Conservation (phyloP, 2,113 vertebrate species). For the Poeciliopsis prolifica region DNA sequence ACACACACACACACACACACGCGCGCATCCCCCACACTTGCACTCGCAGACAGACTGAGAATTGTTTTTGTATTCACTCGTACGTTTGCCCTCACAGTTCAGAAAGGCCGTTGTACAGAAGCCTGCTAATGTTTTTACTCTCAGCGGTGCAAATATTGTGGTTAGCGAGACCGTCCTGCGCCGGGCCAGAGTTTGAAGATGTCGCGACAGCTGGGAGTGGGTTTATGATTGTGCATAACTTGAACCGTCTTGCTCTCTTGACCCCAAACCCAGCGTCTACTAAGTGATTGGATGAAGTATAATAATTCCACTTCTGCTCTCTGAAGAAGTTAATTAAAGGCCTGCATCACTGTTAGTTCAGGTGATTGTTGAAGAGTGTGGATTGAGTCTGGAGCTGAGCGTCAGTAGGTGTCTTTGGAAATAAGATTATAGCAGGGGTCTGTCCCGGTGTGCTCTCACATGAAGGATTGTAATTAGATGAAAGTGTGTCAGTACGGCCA, state of each 20-base stretch:
- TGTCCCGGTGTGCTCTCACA: background rate
- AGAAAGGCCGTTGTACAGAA: conserved; percentile 44
- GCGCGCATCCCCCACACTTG: background rate
- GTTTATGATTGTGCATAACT: conserved; percentile 63
- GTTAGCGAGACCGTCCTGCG: conserved; percentile 62
- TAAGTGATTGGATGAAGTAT: conserved; percentile 45
- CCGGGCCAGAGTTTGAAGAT: conserved; percentile 44
- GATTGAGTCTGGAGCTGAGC: conserved; percentile 11
- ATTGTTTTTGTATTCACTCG: conserved; percentile 31
- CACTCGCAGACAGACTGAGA: background rate
- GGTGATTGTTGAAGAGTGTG: conserved; percentile 31
- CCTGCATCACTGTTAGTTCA: conserved; percentile 21
- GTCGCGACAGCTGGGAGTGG: conserved; percentile 50
- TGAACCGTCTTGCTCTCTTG: conserved; percentile 48
- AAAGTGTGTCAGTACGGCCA: background rate
- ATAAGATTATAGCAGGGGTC: background rate
- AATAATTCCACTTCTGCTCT: conserved; percentile 39
- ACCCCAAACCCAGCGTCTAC: conserved; percentile 51
- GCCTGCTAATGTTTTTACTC: conserved; percentile 65
- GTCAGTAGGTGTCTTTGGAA: conserved; percentile 2
- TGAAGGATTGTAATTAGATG: conserved; percentile 6
- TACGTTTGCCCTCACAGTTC: conserved; percentile 39
- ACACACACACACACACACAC: conserved; percentile 11
- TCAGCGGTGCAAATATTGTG: conserved; percentile 65
- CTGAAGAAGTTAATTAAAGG: conserved; percentile 46